Evolutionary conservation across 2,113 vertebrate species (phyloP).

Genomic region (Bufo gargarizans): DNA sequence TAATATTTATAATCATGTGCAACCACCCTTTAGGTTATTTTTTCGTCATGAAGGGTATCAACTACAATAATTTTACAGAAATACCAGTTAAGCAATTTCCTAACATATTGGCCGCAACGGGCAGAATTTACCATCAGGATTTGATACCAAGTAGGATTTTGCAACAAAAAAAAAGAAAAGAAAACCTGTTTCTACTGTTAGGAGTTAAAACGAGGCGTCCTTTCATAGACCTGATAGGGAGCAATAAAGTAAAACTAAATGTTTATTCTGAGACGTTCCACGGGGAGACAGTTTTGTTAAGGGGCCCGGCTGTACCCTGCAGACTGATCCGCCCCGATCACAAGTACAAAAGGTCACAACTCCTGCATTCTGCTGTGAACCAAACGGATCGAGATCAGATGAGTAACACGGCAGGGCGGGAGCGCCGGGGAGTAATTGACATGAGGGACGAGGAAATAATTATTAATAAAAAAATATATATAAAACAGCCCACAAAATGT

Average conservation of each 20-base stretch:
- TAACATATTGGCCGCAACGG: too few species aligned
- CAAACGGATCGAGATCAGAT: neutral
- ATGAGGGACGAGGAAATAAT: neutral
- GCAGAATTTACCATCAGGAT: too few species aligned
- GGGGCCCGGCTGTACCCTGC: conserved; percentile 40
- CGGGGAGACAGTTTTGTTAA: neutral
- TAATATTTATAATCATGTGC: too few species aligned
- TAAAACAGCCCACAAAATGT: too few species aligned
- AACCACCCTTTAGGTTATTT: too few species aligned
- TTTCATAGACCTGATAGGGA: neutral
- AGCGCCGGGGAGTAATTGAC: neutral
- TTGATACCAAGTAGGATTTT: too few species aligned
- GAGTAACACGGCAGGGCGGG: neutral
- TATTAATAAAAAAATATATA: neutral
- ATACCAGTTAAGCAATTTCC: too few species aligned
- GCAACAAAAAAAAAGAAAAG: too few species aligned
- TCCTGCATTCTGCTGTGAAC: too few species aligned
- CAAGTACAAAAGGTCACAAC: conserved; percentile 45
- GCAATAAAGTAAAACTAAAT: conserved; percentile 6
- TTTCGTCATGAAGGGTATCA: too few species aligned
- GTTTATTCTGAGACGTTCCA: neutral
- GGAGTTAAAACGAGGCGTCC: neutral
- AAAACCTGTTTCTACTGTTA: too few species aligned
- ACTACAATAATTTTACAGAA: too few species aligned
- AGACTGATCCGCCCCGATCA: conserved; percentile 1